phyloP scores from a whole-genome alignment of 2,888 invertebrate genomes.

The Disparrhopalites patrizii region DNA sequence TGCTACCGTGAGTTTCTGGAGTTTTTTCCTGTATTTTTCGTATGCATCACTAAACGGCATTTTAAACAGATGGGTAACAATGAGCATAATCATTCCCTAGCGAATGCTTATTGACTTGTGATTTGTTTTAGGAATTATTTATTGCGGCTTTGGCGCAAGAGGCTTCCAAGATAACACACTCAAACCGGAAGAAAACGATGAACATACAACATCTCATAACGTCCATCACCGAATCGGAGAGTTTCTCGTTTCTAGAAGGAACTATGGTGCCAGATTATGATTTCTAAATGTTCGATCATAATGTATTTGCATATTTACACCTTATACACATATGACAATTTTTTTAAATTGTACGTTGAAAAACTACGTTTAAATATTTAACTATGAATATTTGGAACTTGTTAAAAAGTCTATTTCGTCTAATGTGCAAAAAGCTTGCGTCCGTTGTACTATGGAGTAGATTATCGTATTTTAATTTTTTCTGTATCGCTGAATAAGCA shows the following conservation, averaged over 20 bases:
- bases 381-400: no score
- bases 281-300: neutral
- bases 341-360: no score
- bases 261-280: constrained; percentile 23
- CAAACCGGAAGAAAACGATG: constrained; percentile 35
- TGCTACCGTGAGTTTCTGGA: constrained; percentile 11
- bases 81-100: neutral
- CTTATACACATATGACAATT: no score
- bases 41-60: neutral
- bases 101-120: constrained; percentile 2
- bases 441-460: no score
- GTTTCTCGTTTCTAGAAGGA: constrained; percentile 34
- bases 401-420: no score
- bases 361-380: no score
- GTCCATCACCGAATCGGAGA: constrained; percentile 31
- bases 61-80: neutral
- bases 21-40: neutral
- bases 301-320: no score
- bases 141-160: constrained; percentile 29
- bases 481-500: no score
- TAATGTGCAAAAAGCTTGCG: no score
- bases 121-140: constrained; percentile 30
- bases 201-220: constrained; percentile 32
- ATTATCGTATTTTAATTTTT: no score
- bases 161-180: constrained; percentile 25